Evolutionary conservation across 2,797 vertebrate genomes (phyloP).

Genomic region (Parauchenoglanis punctatus): DNA sequence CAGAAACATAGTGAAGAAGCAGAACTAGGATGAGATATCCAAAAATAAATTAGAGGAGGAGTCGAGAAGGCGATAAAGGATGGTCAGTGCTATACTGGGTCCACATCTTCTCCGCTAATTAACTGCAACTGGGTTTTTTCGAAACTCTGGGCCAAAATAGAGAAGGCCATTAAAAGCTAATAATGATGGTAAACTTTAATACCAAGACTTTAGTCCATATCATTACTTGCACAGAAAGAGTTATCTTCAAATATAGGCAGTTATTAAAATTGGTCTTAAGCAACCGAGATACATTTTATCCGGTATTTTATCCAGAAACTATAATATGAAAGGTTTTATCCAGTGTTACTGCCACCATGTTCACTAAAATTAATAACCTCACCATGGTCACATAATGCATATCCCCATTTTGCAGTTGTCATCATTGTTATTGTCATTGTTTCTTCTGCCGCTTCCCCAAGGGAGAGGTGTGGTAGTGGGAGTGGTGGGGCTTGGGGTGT

Average conservation of each 20-base stretch:
- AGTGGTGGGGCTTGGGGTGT: neutral
- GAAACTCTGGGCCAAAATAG: neutral
- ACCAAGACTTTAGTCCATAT: neutral
- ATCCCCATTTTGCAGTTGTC: neutral
- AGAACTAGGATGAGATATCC: neutral
- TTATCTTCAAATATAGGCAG: neutral
- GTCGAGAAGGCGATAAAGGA: neutral
- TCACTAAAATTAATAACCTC: neutral
- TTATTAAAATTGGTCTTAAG: neutral
- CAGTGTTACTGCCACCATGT: neutral
- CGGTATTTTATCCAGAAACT: too few relatives aligned
- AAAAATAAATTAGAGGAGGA: slow-evolving; percentile 11
- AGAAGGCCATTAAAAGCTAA: neutral
- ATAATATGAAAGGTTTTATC: neutral
- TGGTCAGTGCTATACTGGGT: neutral
- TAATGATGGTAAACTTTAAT: neutral
- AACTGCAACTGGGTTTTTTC: neutral
- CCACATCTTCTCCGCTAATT: neutral
- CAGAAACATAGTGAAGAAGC: neutral
- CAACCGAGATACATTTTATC: too few relatives aligned
- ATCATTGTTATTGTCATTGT: neutral
- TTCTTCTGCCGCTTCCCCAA: neutral
- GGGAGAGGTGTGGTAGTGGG: neutral
- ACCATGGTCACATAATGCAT: neutral
- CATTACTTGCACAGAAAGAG: neutral